Conservation (phyloP, 2,797 vertebrate genomes). For the Lacerta bilineata region DNA sequence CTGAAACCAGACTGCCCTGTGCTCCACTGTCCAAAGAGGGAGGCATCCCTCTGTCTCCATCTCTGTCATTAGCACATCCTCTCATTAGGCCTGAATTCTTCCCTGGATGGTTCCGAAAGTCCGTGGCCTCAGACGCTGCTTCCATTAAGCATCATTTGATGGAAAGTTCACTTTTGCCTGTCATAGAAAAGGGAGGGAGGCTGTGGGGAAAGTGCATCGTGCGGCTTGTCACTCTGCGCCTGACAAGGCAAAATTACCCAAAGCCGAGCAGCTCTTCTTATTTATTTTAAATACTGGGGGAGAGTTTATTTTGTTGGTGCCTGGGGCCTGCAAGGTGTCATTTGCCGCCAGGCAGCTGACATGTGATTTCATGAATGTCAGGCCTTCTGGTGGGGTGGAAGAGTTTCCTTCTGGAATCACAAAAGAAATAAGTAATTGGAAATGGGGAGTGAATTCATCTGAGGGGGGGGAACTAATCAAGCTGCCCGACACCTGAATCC, state of each 20-base stretch:
- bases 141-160: neutral
- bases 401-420: conserved; percentile 3
- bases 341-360: conserved; percentile 51
- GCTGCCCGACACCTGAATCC: too few relatives aligned
- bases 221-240: conserved; percentile 3
- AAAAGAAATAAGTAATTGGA: neutral
- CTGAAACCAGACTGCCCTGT: too few relatives aligned
- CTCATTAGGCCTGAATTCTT: neutral
- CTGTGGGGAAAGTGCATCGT: neutral
- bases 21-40: too few relatives aligned
- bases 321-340: conserved; percentile 51
- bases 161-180: conserved; percentile 11
- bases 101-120: neutral
- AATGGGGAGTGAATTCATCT: neutral
- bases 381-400: neutral
- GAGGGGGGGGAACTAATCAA: neutral
- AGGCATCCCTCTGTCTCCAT: too few relatives aligned
- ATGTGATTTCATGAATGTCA: conserved; percentile 41
- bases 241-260: conserved; percentile 21
- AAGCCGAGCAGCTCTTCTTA: neutral
- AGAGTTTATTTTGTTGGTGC: conserved; percentile 53
- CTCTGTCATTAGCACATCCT: neutral
- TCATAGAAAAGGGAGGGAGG: neutral
- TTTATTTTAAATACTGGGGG: conserved; percentile 36
- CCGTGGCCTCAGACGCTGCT: neutral